Base-by-base conservation (phyloP, 2,888 invertebrate species). In the Fabriciana adippe region DNA sequence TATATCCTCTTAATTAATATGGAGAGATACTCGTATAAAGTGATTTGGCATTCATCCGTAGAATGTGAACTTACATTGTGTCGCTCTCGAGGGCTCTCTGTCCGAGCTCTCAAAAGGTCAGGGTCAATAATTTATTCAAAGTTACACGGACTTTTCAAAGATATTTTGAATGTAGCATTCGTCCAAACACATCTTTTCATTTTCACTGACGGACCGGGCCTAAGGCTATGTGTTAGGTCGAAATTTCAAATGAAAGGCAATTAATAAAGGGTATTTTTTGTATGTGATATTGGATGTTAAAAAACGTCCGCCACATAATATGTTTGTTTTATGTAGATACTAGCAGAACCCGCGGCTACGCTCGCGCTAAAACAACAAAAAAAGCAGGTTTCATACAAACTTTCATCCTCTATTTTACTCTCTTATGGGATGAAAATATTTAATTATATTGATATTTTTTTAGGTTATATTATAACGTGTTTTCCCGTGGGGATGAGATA, bases 21-120 rank as follows among this genome's bases (percentile, higher is more conserved):
- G 15, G 5, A 61, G 21, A 61, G 15, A 35, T 21, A 56, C 21
- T 55, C 47, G 35, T 47, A 57, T 66, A 53, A 60, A 60, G 54
- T 35, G 59, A 66, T 66, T 66, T 60, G 66, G 54, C 54, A 66
- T 66, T 66, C 66, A 66, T 60, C 66, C 47, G 66, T 26, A 60
- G 53, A 59, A 50, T 50, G 50, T 60, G 48, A 54, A 51, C 54
- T 55, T 55, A 60, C 54, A 54, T 60, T 60, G 66, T 66, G 60
- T 59, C 54, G 60, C 60, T 55, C 59, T 59, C 31, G 31, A 59
- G 45, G 18, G 54, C 54, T 55, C 35, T 64, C 47, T 45, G 15
- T 41, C 45, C 62, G 35, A 41, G 59, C 57, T 51, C 59, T 57
- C 62, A 14, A 15, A 60, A 66, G 66, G 66, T 66, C 66, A 55